Percentiles rank a stretch among this genome's conserved stretches.
phyloP scores from a whole-genome alignment of 2,113 vertebrate species.

The Perognathus longimembris region DNA sequence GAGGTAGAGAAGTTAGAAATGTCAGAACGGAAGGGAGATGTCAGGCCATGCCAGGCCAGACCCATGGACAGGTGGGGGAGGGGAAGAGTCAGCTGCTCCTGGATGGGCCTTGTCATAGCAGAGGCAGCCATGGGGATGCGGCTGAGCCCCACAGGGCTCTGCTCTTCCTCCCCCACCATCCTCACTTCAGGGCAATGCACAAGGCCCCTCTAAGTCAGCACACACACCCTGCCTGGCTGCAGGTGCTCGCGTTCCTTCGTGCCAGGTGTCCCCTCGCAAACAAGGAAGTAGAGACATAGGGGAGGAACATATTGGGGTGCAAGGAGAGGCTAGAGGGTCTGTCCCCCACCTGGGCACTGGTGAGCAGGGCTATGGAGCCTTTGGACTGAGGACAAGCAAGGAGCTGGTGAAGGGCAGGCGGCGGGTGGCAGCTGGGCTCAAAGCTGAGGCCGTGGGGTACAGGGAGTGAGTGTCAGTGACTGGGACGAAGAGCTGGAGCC shows the following conservation, averaged over 20 bases:
- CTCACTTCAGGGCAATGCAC: not conserved
- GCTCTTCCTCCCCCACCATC: not conserved
- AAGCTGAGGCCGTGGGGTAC: not conserved
- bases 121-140: not conserved
- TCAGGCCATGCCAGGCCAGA: not conserved
- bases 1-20: constrained; percentile 62
- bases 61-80: not conserved
- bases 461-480: not conserved
- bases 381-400: not conserved
- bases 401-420: not conserved
- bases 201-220: not conserved
- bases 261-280: not conserved
- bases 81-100: not conserved
- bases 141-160: not conserved
- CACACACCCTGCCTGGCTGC: not conserved
- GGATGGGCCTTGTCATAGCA: not conserved
- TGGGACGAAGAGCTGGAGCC: not conserved
- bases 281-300: not conserved
- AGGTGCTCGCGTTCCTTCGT: not conserved
- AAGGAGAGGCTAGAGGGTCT: not conserved
- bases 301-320: not conserved
- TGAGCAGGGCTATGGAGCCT: not conserved
- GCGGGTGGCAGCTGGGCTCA: not conserved
- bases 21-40: too few species aligned
- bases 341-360: not conserved